These are phyloP conservation scores for Sycobia sp. DNA, from an alignment of 1,140 invertebrate genomes.

Conservation along the genomic window DNA sequence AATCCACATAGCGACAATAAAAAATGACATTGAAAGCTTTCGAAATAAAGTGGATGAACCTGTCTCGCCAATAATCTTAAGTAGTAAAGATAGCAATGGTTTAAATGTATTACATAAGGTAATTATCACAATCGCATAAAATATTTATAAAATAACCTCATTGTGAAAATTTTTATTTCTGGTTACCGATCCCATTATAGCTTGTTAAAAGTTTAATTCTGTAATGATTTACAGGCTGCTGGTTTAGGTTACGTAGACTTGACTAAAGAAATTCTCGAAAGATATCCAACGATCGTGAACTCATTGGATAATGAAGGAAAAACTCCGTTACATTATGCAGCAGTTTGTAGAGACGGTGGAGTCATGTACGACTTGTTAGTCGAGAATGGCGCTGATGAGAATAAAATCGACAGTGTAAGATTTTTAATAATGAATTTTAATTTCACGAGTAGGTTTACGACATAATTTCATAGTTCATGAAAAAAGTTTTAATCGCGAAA, in stretches of 20 bases:
- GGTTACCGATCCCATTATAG: no score
- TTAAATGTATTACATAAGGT: constrained; percentile 84
- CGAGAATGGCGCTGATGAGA: constrained; percentile 77
- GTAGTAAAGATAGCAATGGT: constrained; percentile 80
- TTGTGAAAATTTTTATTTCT: no score
- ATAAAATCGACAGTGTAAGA: constrained; percentile 80
- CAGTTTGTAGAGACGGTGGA: constrained; percentile 73
- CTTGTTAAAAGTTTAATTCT: no score
- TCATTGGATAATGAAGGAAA: constrained; percentile 80
- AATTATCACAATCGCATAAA: no score
- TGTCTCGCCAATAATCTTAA: constrained; percentile 73
- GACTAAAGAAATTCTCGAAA: constrained; percentile 73
- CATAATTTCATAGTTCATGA: not conserved
- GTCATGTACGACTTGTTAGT: constrained; percentile 76
- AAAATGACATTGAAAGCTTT: constrained; percentile 77
- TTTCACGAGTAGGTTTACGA: not conserved
- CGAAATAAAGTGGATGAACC: constrained; percentile 70
- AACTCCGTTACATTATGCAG: constrained; percentile 90
- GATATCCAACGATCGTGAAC: constrained; percentile 71
- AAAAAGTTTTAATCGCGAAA: not conserved
- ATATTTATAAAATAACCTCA: no score
- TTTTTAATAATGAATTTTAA: no score
- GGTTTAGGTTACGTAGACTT: constrained; percentile 77
- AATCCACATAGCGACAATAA: constrained; percentile 76
- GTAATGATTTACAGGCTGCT: constrained; percentile 68